Evolutionary conservation across 2,888 invertebrate species (phyloP), one percentile per base, ranked within the genome.

Genomic region (Drosophila melanosoma): DNA sequence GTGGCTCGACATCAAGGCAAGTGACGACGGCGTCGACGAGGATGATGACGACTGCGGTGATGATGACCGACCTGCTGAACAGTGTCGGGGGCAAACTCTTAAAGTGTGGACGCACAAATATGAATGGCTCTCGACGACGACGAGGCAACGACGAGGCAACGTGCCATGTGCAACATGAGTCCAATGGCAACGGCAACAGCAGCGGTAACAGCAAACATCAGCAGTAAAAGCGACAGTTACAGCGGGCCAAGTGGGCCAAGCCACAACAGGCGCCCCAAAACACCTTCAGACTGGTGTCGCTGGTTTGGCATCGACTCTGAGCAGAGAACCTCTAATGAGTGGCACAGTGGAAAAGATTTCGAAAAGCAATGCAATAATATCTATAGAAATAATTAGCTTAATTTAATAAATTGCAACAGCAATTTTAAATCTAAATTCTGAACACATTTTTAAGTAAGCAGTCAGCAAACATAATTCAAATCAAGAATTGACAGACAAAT

Each of bases 1-100:
- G 82, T 80, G 75, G 69, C 77, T 65, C 71, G 82, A 87, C 84
- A 84, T 84, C 88, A 84, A 89, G 85, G 84, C 84, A 84, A 89
- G 87, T 89, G 82, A 82, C 74, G 89, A 67, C 59, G 67, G 56
- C 66, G 69, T 42, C 60, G 71, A 56, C 60, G 57, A 15, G 17
- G 66, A 36, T 23, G 53, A 48, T 23, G 63, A 58, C 33, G 54
- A 68, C 51, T 51, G 36, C n/a, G 66, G 1, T 32, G 52, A 60
- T 64, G 73, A 65, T 71, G 90, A 85, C 89, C 83, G 89, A 83
- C 90, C 85, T 79, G 71, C 85, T 79, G 71, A 77, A 85, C 83
- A 74, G 72, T 54, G 72, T 52, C 51, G 42, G 69, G 69, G 69
- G 56, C 68, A 49, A 64, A 40, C 69, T 49, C 61, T 42, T 58